These are phyloP conservation scores for Capromys pilorides DNA, from an alignment of 2,797 vertebrate genomes.

Conservation along the genomic window DNA sequence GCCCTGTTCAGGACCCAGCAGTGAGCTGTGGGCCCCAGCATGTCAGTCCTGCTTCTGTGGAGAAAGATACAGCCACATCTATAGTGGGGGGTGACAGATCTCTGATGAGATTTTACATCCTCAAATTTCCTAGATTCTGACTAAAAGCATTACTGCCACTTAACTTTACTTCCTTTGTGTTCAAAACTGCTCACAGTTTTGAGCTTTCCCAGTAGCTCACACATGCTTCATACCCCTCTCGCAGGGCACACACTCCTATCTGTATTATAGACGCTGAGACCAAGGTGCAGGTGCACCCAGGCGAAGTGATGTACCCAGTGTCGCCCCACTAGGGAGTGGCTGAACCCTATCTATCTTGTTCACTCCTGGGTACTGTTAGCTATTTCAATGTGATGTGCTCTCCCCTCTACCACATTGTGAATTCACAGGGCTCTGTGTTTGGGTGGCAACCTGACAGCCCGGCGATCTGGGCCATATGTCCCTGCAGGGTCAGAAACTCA, in stretches of 20 bases:
- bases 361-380: background rate
- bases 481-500: no score
- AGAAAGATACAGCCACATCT: background rate
- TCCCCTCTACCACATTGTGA: accelerated
- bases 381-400: background rate
- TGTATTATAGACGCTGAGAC: background rate
- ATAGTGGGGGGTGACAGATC: no score
- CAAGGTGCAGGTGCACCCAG: no score
- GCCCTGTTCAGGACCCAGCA: accelerated
- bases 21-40: no score
- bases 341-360: background rate
- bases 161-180: background rate
- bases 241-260: accelerated
- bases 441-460: background rate
- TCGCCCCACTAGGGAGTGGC: background rate
- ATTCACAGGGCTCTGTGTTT: background rate
- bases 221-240: background rate
- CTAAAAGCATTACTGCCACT: background rate
- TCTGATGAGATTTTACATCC: background rate
- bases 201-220: background rate
- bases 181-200: background rate
- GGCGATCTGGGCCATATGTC: background rate
- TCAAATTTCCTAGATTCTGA: background rate
- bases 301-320: accelerated
- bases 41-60: background rate